Percentiles rank a stretch among this genome's conserved stretches.
These are phyloP conservation scores for Leptinotarsa rubiginosa DNA, from an alignment of 2,888 invertebrate species.

Conservation along the genomic window DNA sequence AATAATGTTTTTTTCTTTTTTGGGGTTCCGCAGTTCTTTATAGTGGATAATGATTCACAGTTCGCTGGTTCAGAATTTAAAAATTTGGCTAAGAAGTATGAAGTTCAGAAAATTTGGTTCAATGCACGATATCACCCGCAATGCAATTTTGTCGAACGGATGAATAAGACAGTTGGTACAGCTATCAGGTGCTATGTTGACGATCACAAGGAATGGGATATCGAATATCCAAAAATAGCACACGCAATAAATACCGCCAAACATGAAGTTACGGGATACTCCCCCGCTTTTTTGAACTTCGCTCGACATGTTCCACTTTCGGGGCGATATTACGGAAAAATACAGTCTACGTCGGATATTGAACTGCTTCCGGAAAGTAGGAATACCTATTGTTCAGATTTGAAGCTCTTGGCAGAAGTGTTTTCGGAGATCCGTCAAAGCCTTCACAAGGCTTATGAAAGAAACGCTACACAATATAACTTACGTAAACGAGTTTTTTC, in stretches of 20 bases:
- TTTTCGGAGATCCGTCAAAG: slow-evolving; percentile 22
- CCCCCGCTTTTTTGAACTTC: slow-evolving; percentile 42
- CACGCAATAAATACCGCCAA: slow-evolving; percentile 42
- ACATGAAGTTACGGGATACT: slow-evolving; percentile 40
- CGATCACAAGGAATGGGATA: slow-evolving; percentile 35
- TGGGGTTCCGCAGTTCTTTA: slow-evolving; percentile 38
- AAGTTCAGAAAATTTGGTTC: slow-evolving; percentile 44
- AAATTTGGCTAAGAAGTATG: slow-evolving; percentile 38
- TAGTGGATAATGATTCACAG: slow-evolving; percentile 35
- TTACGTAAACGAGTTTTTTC: slow-evolving; percentile 27
- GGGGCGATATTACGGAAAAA: slow-evolving; percentile 40
- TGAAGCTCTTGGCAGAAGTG: slow-evolving; percentile 14
- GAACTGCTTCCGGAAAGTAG: neutral
- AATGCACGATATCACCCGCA: slow-evolving; percentile 55
- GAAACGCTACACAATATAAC: slow-evolving; percentile 26
- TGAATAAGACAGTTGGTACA: slow-evolving; percentile 53
- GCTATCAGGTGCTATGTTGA: slow-evolving; percentile 46
- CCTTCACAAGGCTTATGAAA: slow-evolving; percentile 26
- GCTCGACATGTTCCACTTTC: slow-evolving; percentile 39
- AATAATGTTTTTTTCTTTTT: slow-evolving; percentile 40
- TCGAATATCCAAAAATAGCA: slow-evolving; percentile 31
- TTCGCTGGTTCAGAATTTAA: slow-evolving; percentile 37
- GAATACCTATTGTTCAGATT: neutral
- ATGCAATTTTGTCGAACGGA: slow-evolving; percentile 56
- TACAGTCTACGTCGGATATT: neutral